A percentile compares a stretch with the other conserved stretches of the same genome.
phyloP scores from a whole-genome alignment of 2,888 invertebrate genomes.

The Eupithecia dodoneata region DNA sequence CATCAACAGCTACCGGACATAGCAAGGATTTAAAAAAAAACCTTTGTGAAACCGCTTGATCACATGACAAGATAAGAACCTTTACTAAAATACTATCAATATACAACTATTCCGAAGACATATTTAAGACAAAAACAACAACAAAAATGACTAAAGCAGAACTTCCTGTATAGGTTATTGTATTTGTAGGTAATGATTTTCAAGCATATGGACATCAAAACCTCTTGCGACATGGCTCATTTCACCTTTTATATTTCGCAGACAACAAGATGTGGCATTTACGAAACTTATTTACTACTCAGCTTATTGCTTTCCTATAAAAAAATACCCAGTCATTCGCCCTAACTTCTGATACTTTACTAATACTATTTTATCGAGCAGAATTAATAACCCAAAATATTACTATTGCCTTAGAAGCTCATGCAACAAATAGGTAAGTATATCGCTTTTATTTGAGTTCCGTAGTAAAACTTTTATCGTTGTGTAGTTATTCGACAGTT shows the following conservation, averaged over 20 bases:
- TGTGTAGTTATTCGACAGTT: background rate
- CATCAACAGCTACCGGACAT: conserved; percentile 53
- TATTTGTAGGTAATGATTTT: conserved; percentile 9
- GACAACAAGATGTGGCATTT: conserved; percentile 5
- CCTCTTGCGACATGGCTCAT: background rate
- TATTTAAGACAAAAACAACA: background rate
- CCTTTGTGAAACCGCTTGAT: conserved; percentile 26
- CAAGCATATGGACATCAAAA: background rate
- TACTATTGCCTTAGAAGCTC: conserved; percentile 69
- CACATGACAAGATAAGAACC: conserved; percentile 13
- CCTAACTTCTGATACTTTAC: conserved; percentile 49
- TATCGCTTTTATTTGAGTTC: conserved; percentile 74
- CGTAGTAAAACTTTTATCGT: conserved; percentile 1
- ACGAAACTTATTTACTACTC: conserved; percentile 22
- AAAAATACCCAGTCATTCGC: conserved; percentile 33
- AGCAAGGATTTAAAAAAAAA: conserved; percentile 36
- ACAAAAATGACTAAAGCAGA: background rate
- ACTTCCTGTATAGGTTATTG: background rate
- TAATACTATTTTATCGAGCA: conserved; percentile 74
- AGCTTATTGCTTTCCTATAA: conserved; percentile 31
- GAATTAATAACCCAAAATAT: conserved; percentile 77
- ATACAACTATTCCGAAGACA: background rate
- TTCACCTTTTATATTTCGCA: conserved; percentile 8
- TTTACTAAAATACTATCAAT: background rate
- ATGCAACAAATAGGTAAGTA: conserved; percentile 69